Percentiles rank a stretch among this genome's conserved stretches.
These are phyloP conservation scores for Eupristina koningsbergeri DNA, from an alignment of 1,140 invertebrate genomes.

Conservation along the genomic window DNA sequence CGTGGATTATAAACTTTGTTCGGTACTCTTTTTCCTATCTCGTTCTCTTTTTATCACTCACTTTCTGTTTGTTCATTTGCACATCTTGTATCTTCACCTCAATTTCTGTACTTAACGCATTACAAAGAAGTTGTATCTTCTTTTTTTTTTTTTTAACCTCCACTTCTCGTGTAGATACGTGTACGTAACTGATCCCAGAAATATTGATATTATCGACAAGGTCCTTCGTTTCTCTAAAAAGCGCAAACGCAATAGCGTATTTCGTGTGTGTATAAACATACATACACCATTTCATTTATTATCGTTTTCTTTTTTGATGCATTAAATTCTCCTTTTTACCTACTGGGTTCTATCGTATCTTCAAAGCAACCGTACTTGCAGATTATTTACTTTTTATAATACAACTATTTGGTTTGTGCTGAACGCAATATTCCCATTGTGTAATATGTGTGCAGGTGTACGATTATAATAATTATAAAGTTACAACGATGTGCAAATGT, in stretches of 20 bases:
- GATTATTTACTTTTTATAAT: no score
- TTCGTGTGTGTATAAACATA: neutral
- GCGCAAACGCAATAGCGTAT: conserved; percentile 42
- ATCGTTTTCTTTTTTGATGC: no score
- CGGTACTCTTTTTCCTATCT: neutral
- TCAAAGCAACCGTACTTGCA: no score
- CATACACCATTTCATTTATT: neutral
- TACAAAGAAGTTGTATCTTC: neutral
- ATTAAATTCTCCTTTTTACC: no score
- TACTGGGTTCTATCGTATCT: no score
- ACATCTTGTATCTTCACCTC: neutral
- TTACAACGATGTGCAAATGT: no score
- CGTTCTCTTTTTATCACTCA: neutral
- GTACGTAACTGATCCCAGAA: neutral
- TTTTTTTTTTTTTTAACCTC: neutral
- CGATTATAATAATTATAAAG: no score
- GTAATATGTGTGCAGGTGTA: no score
- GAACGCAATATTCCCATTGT: no score
- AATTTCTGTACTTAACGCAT: neutral
- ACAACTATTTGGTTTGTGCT: no score
- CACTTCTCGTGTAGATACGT: neutral
- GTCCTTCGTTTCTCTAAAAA: conserved; percentile 26
- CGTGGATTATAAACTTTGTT: neutral
- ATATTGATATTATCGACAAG: conserved; percentile 40
- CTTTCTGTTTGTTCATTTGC: neutral